Evolutionary conservation across 2,113 vertebrate genomes (phyloP), one percentile per base, ranked within the genome.

Genomic region (Pandion haliaetus): DNA sequence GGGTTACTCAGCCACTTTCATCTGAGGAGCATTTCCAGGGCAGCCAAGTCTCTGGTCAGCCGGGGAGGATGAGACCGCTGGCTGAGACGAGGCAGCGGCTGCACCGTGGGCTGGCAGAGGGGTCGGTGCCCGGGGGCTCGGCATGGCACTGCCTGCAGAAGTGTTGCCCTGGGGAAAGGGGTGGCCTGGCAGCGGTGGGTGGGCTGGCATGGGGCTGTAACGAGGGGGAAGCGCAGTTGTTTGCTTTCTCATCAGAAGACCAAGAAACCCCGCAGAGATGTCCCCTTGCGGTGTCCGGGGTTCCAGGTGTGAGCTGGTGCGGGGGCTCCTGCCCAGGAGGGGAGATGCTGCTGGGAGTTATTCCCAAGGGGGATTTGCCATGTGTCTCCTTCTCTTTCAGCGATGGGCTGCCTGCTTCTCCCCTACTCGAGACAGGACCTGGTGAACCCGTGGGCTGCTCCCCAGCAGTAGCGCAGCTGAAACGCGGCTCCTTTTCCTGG

Each of bases 231-330:
- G n/a, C 28, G 2, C 23, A 7, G 76, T 25, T 8, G 1, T 79
- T 42, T 21, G 29, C 36, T 40, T 63, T 59, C 28, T 61, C n/a
- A 8, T 61, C 26, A 49, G 34, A 23, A 8, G 3, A 26, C 44
- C 5, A 7, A 52, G 31, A 34, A 54, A 54, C 19, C n/a, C 19
- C 4, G 3, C n/a, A 29, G 28, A 50, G 19, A 34, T 26, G 45
- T 34, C 12, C n/a, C 74, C 17, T 36, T 3, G 0, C 1, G 9
- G 45, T 8, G 3, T 15, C 23, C 3, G 9, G 21, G 28, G 45
- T 62, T 25, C 59, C 13, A 31, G 16, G 36, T 50, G 59, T 34
- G 59, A 40, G 36, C 45, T 3, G 9, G 36, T 19, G 58, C 2
- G 1, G 21, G n/a, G 47, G 36, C 36, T 26, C 45, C 47, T 63